Conservation (phyloP, 2,113 vertebrate genomes). For the Microtus richardsoni region DNA sequence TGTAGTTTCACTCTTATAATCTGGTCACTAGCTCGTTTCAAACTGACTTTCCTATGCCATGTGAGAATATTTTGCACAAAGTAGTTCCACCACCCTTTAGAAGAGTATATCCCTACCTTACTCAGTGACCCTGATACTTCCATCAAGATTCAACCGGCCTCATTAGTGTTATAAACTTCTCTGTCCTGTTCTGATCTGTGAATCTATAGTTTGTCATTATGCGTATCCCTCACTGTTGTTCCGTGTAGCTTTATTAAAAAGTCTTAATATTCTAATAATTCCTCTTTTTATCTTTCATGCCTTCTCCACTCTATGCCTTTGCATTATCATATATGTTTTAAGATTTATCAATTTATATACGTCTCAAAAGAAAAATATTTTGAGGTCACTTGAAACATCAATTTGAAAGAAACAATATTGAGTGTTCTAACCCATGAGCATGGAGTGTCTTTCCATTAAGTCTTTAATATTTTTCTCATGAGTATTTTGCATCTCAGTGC, state of each 20-base stretch:
- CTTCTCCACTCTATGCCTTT: not conserved
- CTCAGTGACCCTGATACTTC: not conserved
- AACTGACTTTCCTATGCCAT: not conserved
- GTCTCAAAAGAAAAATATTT: not conserved
- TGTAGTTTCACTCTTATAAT: not conserved
- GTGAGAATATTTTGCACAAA: not conserved
- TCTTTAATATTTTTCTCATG: not conserved
- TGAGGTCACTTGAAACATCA: not conserved
- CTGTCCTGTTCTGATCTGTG: not conserved
- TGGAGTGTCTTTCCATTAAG: not conserved
- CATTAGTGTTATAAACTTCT: not conserved
- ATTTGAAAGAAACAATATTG: constrained; percentile 16
- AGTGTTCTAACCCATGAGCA: not conserved
- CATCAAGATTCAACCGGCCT: not conserved
- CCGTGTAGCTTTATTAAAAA: not conserved
- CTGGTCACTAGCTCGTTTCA: not conserved
- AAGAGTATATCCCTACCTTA: not conserved
- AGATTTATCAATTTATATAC: not conserved
- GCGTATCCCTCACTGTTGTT: not conserved
- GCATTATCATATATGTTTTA: not conserved
- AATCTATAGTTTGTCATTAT: not conserved
- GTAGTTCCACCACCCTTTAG: not conserved
- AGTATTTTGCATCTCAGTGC: not conserved
- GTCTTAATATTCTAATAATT: not conserved
- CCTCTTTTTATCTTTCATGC: not conserved